phyloP scores from a whole-genome alignment of 2,888 invertebrate genomes.

The Drosophila ezoana region DNA sequence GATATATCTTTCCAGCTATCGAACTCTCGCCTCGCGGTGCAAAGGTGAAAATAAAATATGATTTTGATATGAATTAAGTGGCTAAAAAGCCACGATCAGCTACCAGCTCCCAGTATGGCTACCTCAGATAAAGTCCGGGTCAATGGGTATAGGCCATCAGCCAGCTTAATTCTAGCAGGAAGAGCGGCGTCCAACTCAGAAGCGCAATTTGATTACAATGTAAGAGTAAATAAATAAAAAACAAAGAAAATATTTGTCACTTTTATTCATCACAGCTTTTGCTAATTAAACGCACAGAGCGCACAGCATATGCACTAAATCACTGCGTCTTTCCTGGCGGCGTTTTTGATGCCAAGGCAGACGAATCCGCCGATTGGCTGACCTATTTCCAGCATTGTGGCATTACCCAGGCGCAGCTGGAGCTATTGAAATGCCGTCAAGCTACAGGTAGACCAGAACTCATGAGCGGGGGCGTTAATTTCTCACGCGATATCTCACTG shows the following conservation, averaged over 20 bases:
- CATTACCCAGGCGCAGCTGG: constrained; percentile 86
- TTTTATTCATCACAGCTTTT: constrained; percentile 70
- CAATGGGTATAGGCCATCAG: constrained; percentile 67
- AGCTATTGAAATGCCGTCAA: constrained; percentile 60
- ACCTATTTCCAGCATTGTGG: constrained; percentile 88
- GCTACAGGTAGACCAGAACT: constrained; percentile 78
- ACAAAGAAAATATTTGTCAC: background rate
- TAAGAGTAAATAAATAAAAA: constrained; percentile 30
- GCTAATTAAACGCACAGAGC: constrained; percentile 88
- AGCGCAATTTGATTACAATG: constrained; percentile 62
- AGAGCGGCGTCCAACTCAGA: constrained; percentile 14
- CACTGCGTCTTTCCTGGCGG: constrained; percentile 96
- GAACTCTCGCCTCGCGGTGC: constrained; percentile 23
- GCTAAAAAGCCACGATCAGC: background rate
- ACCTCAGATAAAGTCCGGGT: background rate
- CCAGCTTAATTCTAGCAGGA: constrained; percentile 72
- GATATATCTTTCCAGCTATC: constrained; percentile 13
- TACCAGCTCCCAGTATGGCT: constrained; percentile 11
- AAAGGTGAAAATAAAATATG: constrained; percentile 49
- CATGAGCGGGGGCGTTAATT: constrained; percentile 84
- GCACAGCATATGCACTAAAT: constrained; percentile 91
- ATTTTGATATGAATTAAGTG: background rate
- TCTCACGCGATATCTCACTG: constrained; percentile 88
- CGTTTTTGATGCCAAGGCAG: constrained; percentile 87
- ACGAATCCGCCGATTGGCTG: constrained; percentile 90